Evolutionary conservation across 2,113 vertebrate species (phyloP), one percentile per base, ranked within the genome.

Genomic region (Dipodomys merriami): DNA sequence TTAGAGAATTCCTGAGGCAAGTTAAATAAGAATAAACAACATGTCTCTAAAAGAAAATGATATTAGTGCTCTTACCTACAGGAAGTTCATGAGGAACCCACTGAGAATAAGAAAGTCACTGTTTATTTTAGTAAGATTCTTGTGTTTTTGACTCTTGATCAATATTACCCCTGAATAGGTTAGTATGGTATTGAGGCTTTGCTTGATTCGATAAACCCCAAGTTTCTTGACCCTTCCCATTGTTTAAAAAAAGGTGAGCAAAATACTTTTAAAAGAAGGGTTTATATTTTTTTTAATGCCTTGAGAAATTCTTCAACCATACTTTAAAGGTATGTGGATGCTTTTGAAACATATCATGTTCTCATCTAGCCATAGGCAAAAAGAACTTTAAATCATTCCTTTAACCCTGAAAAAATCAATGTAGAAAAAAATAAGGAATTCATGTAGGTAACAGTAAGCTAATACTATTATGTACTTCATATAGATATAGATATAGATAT

Each of bases 321-420:
- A 97, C 98, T 99, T 98, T 99, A 99, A 99, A 99, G 98, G 97
- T 96, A 96, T 94, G 96, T 95, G 96, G 97, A 72, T 87, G 96
- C 98, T 99, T 97, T 99, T 98, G 98, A 99, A 99, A 99, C 98
- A 97, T 95, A 98, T 98, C 98, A 97, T 98, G 98, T 98, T 98
- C 98, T 98, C 98, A 98, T 99, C 95, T 98, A 97, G 99, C 99
- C 99, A 97, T 98, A 98, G 99, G 99, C 99, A 97, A 99, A 91
- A 96, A 97, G 97, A 97, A 97, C 98, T 99, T 98, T 98, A 99
- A 99, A 99, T 98, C 98, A 98, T 98, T 98, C 98, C 98, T 98
- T 99, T 98, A 98, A 97, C 97, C 97, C 98, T 98, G 98, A 98
- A 99, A 99, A 99, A 99, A 99, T 99, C 99, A 98, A 99, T 99